Conservation (phyloP, 2,888 invertebrate genomes). For the Acleris laterana region DNA sequence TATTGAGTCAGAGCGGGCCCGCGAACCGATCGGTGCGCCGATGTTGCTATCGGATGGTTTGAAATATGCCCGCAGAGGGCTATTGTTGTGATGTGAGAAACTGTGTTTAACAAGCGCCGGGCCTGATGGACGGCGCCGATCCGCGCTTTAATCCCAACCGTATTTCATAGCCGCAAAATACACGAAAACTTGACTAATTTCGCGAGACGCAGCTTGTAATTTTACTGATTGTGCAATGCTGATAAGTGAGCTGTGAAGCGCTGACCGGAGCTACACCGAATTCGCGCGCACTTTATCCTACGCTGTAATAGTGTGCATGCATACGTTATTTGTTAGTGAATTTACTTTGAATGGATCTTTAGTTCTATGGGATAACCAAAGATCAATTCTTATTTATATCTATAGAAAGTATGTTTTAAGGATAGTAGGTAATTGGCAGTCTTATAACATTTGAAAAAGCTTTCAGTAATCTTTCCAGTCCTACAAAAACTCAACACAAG, state of each 20-base stretch:
- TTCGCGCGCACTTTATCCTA: too few relatives aligned
- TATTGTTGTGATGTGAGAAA: slow-evolving; percentile 83
- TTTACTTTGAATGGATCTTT: too few relatives aligned
- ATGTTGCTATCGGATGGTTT: slow-evolving; percentile 79
- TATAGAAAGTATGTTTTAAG: too few relatives aligned
- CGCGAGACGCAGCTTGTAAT: slow-evolving; percentile 34
- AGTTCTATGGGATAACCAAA: too few relatives aligned
- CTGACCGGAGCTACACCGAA: not conserved
- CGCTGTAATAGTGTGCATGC: too few relatives aligned
- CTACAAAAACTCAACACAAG: too few relatives aligned
- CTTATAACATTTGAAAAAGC: too few relatives aligned
- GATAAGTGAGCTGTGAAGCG: slow-evolving; percentile 12
- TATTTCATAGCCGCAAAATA: slow-evolving; percentile 70
- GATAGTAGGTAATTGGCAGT: too few relatives aligned
- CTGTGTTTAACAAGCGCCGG: slow-evolving; percentile 80
- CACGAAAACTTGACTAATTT: slow-evolving; percentile 65
- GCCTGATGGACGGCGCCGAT: slow-evolving; percentile 71
- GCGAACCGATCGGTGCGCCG: slow-evolving; percentile 72
- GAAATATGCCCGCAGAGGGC: slow-evolving; percentile 81
- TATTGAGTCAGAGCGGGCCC: slow-evolving; percentile 71
- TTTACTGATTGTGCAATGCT: slow-evolving; percentile 25
- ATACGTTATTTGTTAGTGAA: too few relatives aligned
- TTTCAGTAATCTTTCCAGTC: too few relatives aligned
- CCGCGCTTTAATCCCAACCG: slow-evolving; percentile 58
- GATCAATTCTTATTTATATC: too few relatives aligned